Evolutionary conservation across 1,140 invertebrate genomes (phyloP), one percentile per base, ranked within the genome.

Genomic region (Pemphigus obesinymphae): DNA sequence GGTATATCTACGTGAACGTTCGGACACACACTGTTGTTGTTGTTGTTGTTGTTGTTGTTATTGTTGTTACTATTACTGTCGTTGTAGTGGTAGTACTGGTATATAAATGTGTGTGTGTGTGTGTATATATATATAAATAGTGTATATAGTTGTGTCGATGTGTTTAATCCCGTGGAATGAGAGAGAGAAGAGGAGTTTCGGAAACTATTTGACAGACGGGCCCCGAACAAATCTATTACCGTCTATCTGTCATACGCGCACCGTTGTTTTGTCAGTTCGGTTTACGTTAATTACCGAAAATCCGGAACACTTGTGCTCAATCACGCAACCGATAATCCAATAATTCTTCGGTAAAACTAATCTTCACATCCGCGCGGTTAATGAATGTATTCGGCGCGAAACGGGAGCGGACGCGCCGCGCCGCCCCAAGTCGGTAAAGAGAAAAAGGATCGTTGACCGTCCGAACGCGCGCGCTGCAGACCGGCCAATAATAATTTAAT

Each of bases 201-300:
- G 76, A 43, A 80, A 80, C 55, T 45, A 80, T 80, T 63, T 80
- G 75, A 80, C 76, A 63, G 76, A 80, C 76, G 76, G n/a, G 76
- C 29, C 50, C 13, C 55, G 76, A 80, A 80, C 76, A 80, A 80
- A 80, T 61, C 76, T 80, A 80, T 80, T 80, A 63, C 76, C 76
- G 76, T 80, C 75, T 61, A 80, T 80, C 76, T 63, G 76, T 80
- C 76, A 80, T 80, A 80, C 76, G 26, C 76, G 55, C n/a, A n/a
- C 76, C 40, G 76, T 61, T 63, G 55, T 80, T 80, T 80, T 80
- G 76, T 80, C 76, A 61, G 76, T 80, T 80, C 55, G 8, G 34
- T 61, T 37, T 61, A 63, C 76, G 76, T 80, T 80, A 80, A 80
- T 80, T 80, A 80, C 76, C 76, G 76, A 58, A 80, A 80, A 80